A percentile compares a stretch with the other conserved stretches of the same genome.
phyloP scores from a whole-genome alignment of 2,797 vertebrate genomes.

The Chanos chanos region DNA sequence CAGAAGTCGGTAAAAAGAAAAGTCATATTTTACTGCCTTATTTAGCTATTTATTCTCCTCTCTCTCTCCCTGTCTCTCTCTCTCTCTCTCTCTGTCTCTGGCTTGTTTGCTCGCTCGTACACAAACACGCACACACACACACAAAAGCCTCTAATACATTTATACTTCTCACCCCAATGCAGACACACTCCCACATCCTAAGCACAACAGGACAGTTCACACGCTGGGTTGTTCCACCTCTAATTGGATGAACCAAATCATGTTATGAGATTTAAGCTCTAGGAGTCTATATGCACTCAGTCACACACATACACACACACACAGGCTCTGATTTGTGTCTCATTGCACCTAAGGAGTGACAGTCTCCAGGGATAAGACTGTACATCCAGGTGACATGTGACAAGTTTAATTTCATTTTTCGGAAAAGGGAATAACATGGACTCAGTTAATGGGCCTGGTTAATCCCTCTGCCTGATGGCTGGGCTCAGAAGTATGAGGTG shows the following conservation, averaged over 20 bases:
- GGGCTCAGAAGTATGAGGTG: too few species aligned
- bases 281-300: constrained; percentile 35
- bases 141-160: not conserved
- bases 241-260: constrained; percentile 61
- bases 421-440: too few species aligned
- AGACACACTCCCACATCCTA: not conserved
- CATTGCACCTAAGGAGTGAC: not conserved
- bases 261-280: constrained; percentile 51
- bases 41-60: too few species aligned
- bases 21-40: too few species aligned
- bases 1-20: too few species aligned
- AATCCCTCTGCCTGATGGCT: too few species aligned
- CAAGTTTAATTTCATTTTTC: too few species aligned
- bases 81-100: not conserved
- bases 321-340: constrained; percentile 4
- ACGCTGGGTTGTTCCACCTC: constrained; percentile 38
- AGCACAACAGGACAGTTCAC: constrained; percentile 14
- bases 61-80: not conserved
- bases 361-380: too few species aligned
- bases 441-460: too few species aligned
- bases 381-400: too few species aligned
- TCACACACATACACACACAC: constrained; percentile 11
- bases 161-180: too few species aligned
- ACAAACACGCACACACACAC: constrained; percentile 10
- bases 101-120: too few species aligned